Evolutionary conservation across 2,797 vertebrate species (phyloP).

Genomic region (Danio tinwini): DNA sequence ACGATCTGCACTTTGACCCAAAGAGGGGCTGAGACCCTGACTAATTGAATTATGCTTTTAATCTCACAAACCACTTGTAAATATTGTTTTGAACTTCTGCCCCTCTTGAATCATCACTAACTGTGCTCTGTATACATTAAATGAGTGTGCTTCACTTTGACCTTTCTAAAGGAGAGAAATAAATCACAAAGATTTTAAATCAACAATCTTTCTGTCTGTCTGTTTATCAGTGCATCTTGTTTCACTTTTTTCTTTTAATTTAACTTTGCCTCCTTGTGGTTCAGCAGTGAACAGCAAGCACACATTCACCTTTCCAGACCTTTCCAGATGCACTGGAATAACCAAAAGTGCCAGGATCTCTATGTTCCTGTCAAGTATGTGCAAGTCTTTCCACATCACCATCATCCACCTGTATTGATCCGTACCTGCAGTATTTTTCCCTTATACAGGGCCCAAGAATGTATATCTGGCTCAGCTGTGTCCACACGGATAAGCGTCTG

Average conservation of each 20-base stretch:
- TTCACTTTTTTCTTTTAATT: slow-evolving; percentile 2
- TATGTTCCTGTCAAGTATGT: slow-evolving; percentile 21
- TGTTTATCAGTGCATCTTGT: neutral
- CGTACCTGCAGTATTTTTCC: slow-evolving; percentile 45
- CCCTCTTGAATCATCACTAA: slow-evolving; percentile 30
- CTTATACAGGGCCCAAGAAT: slow-evolving; percentile 44
- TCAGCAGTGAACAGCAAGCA: neutral
- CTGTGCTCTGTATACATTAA: slow-evolving; percentile 3
- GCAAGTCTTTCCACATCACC: slow-evolving; percentile 7
- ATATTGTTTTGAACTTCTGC: slow-evolving; percentile 88
- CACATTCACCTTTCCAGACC: neutral
- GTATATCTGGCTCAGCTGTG: slow-evolving; percentile 55
- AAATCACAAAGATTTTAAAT: slow-evolving; percentile 3
- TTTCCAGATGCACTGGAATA: neutral
- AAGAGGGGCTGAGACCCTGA: slow-evolving; percentile 81
- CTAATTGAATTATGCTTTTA: slow-evolving; percentile 89
- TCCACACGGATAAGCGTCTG: slow-evolving; percentile 44
- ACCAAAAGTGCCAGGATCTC: neutral
- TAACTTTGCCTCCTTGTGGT: slow-evolving; percentile 41
- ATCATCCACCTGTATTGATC: slow-evolving; percentile 30
- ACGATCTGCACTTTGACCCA: slow-evolving; percentile 86
- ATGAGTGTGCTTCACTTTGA: neutral
- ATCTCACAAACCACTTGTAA: slow-evolving; percentile 80
- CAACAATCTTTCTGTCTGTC: neutral
- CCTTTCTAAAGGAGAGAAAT: neutral